Percentiles rank a stretch among this genome's conserved stretches.
phyloP scores from a whole-genome alignment of 1,140 invertebrate species.

The Megalopta genalis region DNA sequence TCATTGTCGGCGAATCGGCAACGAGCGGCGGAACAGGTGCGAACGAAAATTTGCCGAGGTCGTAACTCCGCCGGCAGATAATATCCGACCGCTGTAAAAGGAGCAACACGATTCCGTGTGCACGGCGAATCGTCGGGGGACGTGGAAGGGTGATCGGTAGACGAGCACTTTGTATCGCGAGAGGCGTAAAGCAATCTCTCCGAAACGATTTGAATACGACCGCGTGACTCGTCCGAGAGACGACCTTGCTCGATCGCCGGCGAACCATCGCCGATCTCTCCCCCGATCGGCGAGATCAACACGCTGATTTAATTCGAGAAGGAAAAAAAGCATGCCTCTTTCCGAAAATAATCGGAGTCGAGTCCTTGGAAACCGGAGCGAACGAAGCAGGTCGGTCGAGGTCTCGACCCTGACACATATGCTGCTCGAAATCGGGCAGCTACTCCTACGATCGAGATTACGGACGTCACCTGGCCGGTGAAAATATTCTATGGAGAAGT shows the following conservation, averaged over 20 bases:
- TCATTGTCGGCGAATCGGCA: too few species aligned
- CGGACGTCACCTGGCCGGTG: not conserved
- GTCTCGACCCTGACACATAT: constrained; percentile 40
- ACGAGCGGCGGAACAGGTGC: constrained; percentile 3
- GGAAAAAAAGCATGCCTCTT: not conserved
- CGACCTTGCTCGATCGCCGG: constrained; percentile 12
- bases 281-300: not conserved
- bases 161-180: constrained; percentile 20
- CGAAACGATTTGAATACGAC: constrained; percentile 39
- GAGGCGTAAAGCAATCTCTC: constrained; percentile 33
- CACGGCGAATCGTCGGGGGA: not conserved
- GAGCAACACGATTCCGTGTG: constrained; percentile 5
- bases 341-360: not conserved
- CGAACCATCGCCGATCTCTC: not conserved
- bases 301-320: too few species aligned
- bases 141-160: too few species aligned
- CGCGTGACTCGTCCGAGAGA: constrained; percentile 7
- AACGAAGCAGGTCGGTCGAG: not conserved
- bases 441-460: not conserved
- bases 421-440: not conserved
- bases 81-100: constrained; percentile 6
- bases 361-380: constrained; percentile 4
- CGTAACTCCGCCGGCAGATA: constrained; percentile 4
- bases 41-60: constrained; percentile 2
- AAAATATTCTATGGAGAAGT: not conserved